These are phyloP conservation scores for Synergus itoensis DNA, from an alignment of 2,888 invertebrate genomes.

Conservation along the genomic window DNA sequence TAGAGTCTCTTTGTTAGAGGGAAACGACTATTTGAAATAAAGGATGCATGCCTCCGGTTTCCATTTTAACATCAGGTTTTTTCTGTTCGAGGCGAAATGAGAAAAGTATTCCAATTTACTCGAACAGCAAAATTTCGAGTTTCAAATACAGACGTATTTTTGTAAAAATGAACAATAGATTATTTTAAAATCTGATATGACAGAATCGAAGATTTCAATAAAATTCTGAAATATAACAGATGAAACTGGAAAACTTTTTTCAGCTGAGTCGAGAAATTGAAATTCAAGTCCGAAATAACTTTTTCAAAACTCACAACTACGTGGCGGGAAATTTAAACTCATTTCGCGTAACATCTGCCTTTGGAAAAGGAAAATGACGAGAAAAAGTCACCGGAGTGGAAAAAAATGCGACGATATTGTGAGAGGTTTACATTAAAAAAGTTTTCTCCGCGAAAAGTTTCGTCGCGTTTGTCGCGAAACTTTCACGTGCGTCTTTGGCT, in stretches of 20 bases:
- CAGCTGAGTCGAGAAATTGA: not conserved
- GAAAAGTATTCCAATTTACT: not conserved
- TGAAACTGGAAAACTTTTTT: not conserved
- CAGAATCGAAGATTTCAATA: not conserved
- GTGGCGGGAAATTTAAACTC: constrained; percentile 31
- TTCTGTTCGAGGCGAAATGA: too few relatives aligned
- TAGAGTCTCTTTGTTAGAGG: not conserved
- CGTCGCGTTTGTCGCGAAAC: constrained; percentile 51
- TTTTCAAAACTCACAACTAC: not conserved
- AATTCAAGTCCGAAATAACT: not conserved
- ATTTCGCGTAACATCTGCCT: constrained; percentile 17
- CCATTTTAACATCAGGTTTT: not conserved
- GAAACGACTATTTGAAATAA: not conserved
- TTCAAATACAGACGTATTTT: too few relatives aligned
- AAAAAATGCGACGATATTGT: constrained; percentile 37
- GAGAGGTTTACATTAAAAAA: constrained; percentile 62
- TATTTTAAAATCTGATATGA: too few relatives aligned
- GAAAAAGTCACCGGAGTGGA: constrained; percentile 31
- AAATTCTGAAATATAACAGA: not conserved
- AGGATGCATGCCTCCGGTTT: constrained; percentile 2
- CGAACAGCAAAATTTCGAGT: too few relatives aligned
- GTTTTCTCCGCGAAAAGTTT: constrained; percentile 54
- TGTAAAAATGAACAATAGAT: too few relatives aligned
- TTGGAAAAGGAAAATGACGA: constrained; percentile 13
- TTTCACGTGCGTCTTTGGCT: constrained; percentile 44